These are phyloP conservation scores for Egretta garzetta DNA, from an alignment of 2,113 vertebrate genomes.

Conservation along the genomic window DNA sequence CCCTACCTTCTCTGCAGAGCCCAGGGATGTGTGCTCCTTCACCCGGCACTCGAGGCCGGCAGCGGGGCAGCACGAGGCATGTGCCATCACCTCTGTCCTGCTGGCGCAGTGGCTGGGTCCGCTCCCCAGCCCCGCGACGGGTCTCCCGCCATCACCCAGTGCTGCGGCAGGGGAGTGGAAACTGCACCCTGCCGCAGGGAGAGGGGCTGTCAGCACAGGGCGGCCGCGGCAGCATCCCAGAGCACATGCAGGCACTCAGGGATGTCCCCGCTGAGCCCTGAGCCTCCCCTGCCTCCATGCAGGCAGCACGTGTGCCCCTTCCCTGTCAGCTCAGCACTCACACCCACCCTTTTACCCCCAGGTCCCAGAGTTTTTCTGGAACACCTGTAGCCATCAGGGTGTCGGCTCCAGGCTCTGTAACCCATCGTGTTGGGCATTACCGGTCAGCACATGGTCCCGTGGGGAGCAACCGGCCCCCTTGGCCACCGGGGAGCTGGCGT, in stretches of 20 bases:
- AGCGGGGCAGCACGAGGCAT: constrained; percentile 77
- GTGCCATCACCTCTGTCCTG: constrained; percentile 19
- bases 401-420: not conserved
- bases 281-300: rapidly evolving
- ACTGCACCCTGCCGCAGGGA: constrained; percentile 77
- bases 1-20: constrained; percentile 73
- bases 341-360: not conserved
- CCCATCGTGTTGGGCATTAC: not conserved
- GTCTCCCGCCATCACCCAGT: not conserved
- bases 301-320: rapidly evolving
- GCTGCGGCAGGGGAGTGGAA: constrained; percentile 35
- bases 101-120: constrained; percentile 48
- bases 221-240: rapidly evolving
- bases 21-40: constrained; percentile 54
- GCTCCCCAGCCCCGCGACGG: not conserved
- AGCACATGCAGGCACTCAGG: rapidly evolving
- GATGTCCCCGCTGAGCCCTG: not conserved
- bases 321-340: not conserved
- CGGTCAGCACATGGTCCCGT: constrained; percentile 76
- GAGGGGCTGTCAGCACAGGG: rapidly evolving
- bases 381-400: rapidly evolving
- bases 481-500: not conserved
- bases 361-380: not conserved
- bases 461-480: constrained; percentile 53
- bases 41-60: constrained; percentile 79